phyloP scores from a whole-genome alignment of 2,113 vertebrate species.

The Nothobranchius furzeri region DNA sequence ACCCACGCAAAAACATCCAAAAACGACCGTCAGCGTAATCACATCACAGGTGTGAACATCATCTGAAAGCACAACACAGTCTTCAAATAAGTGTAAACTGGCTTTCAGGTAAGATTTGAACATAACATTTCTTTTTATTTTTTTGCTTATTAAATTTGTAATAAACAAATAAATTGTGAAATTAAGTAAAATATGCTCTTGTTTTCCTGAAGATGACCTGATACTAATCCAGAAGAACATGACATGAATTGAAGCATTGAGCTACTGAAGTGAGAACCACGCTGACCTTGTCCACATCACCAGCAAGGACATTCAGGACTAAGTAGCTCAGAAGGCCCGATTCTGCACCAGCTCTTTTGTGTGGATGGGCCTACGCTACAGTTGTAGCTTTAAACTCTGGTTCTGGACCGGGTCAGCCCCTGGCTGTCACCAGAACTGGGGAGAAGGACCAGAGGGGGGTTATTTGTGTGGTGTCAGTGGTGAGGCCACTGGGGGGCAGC shows the following conservation, averaged over 20 bases:
- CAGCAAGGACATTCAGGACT: conserved; percentile 42
- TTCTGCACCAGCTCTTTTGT: conserved; percentile 54
- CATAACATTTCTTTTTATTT: not conserved
- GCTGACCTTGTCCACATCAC: conserved; percentile 61
- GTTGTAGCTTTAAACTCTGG: conserved; percentile 68
- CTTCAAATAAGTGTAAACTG: conserved; percentile 10
- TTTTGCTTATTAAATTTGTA: not conserved
- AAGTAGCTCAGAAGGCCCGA: conserved; percentile 31
- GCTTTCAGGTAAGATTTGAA: conserved; percentile 39
- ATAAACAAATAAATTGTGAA: not conserved
- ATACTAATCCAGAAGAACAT: conserved; percentile 63
- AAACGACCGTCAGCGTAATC: conserved; percentile 8
- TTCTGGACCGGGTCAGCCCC: conserved; percentile 62
- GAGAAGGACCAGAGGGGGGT: conserved; percentile 44
- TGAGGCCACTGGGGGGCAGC: conserved; percentile 72
- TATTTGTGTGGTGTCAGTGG: conserved; percentile 55
- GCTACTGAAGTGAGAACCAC: conserved; percentile 68
- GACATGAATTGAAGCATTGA: conserved; percentile 70
- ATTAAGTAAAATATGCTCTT: not conserved
- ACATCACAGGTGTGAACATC: conserved; percentile 4
- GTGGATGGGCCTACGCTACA: conserved; percentile 71
- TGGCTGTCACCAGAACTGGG: conserved; percentile 73
- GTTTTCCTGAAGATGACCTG: conserved; percentile 41
- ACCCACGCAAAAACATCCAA: not conserved
- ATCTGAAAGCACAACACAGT: conserved; percentile 3